A percentile compares a stretch with the other conserved stretches of the same genome.
Evolutionary conservation across 1,140 invertebrate species (phyloP).

Genomic region (Drosophila oshimai): DNA sequence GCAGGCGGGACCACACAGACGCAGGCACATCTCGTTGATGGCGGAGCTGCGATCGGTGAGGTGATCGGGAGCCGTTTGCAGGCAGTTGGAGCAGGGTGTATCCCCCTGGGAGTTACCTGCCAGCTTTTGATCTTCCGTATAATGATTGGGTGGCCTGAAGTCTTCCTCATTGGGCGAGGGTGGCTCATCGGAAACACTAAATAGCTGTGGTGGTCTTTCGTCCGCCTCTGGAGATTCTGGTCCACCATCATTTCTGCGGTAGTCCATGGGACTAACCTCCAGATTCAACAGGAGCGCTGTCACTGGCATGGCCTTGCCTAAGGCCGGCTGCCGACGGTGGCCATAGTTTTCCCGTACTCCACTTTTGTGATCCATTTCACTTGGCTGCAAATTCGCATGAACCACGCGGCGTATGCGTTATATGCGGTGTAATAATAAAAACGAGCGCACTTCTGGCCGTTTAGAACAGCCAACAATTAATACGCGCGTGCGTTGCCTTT

Average conservation of each 20-base stretch:
- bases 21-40: slow-evolving; percentile 74
- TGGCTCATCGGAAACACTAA: slow-evolving; percentile 46
- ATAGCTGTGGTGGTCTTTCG: slow-evolving; percentile 64
- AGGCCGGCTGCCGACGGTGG: slow-evolving; percentile 68
- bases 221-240: slow-evolving; percentile 23
- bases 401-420: slow-evolving; percentile 19
- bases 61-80: slow-evolving; percentile 20
- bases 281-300: slow-evolving; percentile 69
- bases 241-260: slow-evolving; percentile 3
- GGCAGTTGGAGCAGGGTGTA: slow-evolving; percentile 63
- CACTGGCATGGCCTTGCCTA: slow-evolving; percentile 80
- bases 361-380: slow-evolving; percentile 47
- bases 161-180: slow-evolving; percentile 36
- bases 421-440: slow-evolving; percentile 5
- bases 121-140: slow-evolving; percentile 14
- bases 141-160: slow-evolving; percentile 4
- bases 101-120: slow-evolving; percentile 18
- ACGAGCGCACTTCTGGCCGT: slow-evolving; percentile 34
- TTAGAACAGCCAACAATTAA: slow-evolving; percentile 73
- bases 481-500: slow-evolving; percentile 78
- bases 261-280: slow-evolving; percentile 21
- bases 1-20: slow-evolving; percentile 65
- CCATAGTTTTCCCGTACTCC: slow-evolving; percentile 49
- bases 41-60: slow-evolving; percentile 18
- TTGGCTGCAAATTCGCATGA: background rate